Evolutionary conservation across 2,797 vertebrate species (phyloP), one percentile per base, ranked within the genome.

Genomic region (Geotrypetes seraphini): DNA sequence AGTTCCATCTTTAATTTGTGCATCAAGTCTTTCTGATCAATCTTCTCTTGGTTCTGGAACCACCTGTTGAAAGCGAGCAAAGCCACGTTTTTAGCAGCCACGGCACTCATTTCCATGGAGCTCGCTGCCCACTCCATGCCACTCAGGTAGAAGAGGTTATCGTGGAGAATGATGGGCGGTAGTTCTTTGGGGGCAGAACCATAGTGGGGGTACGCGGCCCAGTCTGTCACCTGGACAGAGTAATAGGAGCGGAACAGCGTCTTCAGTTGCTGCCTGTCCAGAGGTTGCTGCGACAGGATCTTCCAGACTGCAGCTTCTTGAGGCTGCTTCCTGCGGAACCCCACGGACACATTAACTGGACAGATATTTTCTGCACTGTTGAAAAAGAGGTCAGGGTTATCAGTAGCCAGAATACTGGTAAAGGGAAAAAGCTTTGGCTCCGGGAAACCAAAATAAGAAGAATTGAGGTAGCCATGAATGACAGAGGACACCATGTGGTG

Each of bases 1-100:
- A 99, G 78, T 51, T 99, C 96, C 0, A 91, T 97, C 71, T 99
- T 99, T 57, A 99, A 88, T 63, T 90, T 91, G 73, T 97, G 96
- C 81, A 97, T 88, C 53, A 99, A 78, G 50, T 99, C 96, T 57
- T 81, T 92, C 63, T 96, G 96, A 73, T 98, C 92, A 14, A 99
- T 88, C 83, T 92, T 95, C 50, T 96, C 92, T 3, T 83, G 66
- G 31, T 95, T 88, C 37, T 86, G 78, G 58, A 86, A 87, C 96
- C 96, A 99, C 63, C 87, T 88, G 62, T 94, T 93, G 55, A 92
- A 94, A 5, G 91, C 92, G 59, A 99, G 56, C 57, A 99, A 78
- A 7, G 94, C 96, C 24, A 97, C 89, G 3, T 99, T 99, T 63
- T 97, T 97, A 53, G 94, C 96, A 0, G 93, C 91, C 30, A 99